These are phyloP conservation scores for Phorcus lineatus DNA, from an alignment of 2,888 invertebrate genomes.

Conservation along the genomic window DNA sequence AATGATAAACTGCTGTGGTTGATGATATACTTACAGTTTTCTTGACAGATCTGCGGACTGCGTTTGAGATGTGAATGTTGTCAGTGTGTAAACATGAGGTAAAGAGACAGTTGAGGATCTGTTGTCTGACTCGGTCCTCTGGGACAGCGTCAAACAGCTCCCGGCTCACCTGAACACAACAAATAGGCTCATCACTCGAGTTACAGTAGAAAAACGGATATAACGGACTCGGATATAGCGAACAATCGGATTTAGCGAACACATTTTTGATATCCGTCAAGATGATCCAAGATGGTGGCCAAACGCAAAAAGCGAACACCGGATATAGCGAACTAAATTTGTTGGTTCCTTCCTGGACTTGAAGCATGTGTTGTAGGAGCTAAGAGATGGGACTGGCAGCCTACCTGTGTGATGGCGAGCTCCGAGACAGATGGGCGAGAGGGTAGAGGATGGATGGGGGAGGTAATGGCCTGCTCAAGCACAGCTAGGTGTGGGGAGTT, in stretches of 20 bases:
- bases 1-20: neutral
- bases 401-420: constrained; percentile 34
- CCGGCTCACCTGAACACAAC: constrained; percentile 52
- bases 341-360: too few species aligned
- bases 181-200: too few species aligned
- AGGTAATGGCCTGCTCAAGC: constrained; percentile 31
- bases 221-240: too few species aligned
- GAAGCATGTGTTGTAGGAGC: too few species aligned
- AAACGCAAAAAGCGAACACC: too few species aligned
- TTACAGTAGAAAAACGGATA: too few species aligned
- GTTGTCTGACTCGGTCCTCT: constrained; percentile 48
- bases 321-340: too few species aligned
- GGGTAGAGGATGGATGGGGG: neutral
- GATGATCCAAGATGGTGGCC: too few species aligned
- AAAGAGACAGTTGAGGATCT: constrained; percentile 45
- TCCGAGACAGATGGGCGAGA: constrained; percentile 27
- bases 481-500: constrained; percentile 28
- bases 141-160: constrained; percentile 63
- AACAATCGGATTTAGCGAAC: too few species aligned
- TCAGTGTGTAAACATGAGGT: constrained; percentile 46
- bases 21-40: constrained; percentile 62
- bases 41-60: constrained; percentile 49
- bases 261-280: too few species aligned
- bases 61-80: constrained; percentile 44
- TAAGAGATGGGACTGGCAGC: neutral